Conservation (phyloP, 2,113 vertebrate species). For the Lepus timidus region DNA sequence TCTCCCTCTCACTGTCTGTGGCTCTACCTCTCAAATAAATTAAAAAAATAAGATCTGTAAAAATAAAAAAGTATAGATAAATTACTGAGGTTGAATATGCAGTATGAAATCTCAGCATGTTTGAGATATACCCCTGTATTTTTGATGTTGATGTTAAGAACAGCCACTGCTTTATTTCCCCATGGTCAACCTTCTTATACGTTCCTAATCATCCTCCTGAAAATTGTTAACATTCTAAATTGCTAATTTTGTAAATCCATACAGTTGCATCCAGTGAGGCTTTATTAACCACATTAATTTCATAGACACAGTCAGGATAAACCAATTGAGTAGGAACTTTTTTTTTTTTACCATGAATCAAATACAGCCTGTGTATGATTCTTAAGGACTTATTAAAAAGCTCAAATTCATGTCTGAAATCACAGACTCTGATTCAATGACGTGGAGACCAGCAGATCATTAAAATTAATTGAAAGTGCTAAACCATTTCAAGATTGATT, state of each 20-base stretch:
- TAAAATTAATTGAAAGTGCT: constrained; percentile 84
- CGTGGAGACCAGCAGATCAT: constrained; percentile 67
- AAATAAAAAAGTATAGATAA: not conserved
- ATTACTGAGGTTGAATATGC: not conserved
- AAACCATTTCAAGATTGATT: constrained; percentile 80
- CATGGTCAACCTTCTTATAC: not conserved
- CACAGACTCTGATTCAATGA: constrained; percentile 77
- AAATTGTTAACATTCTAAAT: constrained; percentile 37
- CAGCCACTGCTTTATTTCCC: not conserved
- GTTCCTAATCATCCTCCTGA: not conserved
- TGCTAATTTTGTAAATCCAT: constrained; percentile 42
- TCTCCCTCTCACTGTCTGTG: too few species aligned
- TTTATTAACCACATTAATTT: constrained; percentile 62
- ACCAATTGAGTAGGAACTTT: constrained; percentile 2
- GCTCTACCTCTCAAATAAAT: not conserved
- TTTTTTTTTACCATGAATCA: constrained; percentile 38
- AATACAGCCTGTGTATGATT: not conserved
- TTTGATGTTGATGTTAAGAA: not conserved
- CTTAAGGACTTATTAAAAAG: constrained; percentile 65
- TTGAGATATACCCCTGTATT: not conserved
- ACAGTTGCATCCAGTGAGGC: constrained; percentile 15
- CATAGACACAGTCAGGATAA: constrained; percentile 21
- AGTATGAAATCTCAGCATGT: not conserved
- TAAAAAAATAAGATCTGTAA: too few species aligned
- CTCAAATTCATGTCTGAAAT: constrained; percentile 58